Evolutionary conservation across 1,140 invertebrate genomes (phyloP).

Genomic region (Panagrolaimus sp.): DNA sequence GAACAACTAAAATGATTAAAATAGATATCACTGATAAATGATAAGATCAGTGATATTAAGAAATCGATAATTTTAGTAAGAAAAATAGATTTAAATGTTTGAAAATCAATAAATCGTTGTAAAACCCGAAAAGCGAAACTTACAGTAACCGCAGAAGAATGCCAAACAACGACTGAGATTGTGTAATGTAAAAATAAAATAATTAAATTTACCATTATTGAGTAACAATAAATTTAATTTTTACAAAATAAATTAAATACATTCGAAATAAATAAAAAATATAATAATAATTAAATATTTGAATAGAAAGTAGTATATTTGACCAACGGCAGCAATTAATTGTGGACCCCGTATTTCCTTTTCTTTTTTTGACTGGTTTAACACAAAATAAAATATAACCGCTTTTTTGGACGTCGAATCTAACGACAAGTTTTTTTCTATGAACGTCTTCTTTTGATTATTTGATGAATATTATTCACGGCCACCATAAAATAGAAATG

Average conservation of each 20-base stretch:
- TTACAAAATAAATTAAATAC: neutral
- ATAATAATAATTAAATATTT: neutral
- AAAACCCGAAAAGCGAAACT: no score
- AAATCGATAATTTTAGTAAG: constrained; percentile 17
- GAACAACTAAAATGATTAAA: no score
- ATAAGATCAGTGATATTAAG: neutral
- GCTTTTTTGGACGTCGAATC: no score
- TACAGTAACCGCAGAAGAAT: constrained; percentile 1
- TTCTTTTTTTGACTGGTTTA: no score
- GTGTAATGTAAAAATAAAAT: constrained; percentile 6
- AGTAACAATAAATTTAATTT: neutral
- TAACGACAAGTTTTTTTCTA: no score
- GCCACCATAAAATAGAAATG: no score
- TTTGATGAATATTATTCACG: no score
- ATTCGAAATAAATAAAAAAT: constrained; percentile 4
- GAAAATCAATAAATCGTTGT: neutral
- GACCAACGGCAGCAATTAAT: no score
- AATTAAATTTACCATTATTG: neutral
- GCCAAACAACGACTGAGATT: constrained; percentile 1
- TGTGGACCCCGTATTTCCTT: no score
- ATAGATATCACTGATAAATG: neutral
- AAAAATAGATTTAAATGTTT: neutral
- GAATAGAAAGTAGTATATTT: no score
- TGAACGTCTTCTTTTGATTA: no score
- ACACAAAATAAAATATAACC: no score